Conservation (phyloP, 2,888 invertebrate species). For the Sarcophaga subvicina region DNA sequence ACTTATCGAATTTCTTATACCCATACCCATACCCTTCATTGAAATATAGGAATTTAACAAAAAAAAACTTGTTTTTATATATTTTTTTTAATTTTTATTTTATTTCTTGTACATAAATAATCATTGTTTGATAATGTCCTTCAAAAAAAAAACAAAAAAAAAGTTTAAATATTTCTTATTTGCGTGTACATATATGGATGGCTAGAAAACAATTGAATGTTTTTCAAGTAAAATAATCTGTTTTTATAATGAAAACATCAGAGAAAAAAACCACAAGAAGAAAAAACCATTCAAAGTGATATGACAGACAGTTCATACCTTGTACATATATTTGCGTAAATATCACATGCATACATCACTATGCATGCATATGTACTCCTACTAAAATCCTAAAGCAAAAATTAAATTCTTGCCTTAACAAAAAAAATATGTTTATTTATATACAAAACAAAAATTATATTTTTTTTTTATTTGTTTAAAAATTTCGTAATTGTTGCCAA, state of each 20-base stretch:
- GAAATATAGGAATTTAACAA: constrained; percentile 28
- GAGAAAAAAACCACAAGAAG: constrained; percentile 7
- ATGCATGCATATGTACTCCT: constrained; percentile 34
- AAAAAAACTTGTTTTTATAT: too few species aligned
- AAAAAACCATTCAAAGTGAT: constrained; percentile 25
- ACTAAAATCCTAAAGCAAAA: constrained; percentile 11
- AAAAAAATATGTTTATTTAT: constrained; percentile 5
- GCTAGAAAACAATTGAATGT: constrained; percentile 60
- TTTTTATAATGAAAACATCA: constrained; percentile 24
- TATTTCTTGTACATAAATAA: constrained; percentile 12
- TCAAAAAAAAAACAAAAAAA: constrained; percentile 68
- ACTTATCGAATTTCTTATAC: constrained; percentile 53
- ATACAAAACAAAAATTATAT: background rate
- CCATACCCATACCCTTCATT: background rate
- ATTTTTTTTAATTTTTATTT: background rate
- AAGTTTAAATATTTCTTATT: constrained; percentile 7
- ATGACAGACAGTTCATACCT: constrained; percentile 51
- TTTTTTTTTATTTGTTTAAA: constrained; percentile 29
- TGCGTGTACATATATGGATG: constrained; percentile 43
- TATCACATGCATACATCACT: background rate
- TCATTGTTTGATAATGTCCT: constrained; percentile 75
- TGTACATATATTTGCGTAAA: constrained; percentile 58
- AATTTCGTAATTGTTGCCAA: constrained; percentile 56
- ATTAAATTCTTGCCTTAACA: background rate
- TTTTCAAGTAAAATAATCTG: constrained; percentile 40